Base-by-base conservation (phyloP, 2,113 vertebrate genomes). In the Salvator merianae region DNA sequence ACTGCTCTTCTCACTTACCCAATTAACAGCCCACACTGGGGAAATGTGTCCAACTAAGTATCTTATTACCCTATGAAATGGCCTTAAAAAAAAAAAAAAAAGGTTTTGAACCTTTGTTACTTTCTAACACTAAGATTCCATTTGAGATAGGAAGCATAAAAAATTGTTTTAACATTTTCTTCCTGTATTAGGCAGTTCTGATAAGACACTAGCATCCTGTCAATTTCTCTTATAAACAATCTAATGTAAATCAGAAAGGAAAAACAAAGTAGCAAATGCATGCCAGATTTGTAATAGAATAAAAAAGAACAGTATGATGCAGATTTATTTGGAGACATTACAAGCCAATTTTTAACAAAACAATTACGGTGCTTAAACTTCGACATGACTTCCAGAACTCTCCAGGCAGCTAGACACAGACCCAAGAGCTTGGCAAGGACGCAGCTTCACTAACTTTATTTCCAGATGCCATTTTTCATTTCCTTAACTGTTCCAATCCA, bases 51-150 rank as follows among this genome's bases (percentile, higher is more conserved):
- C 53, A 50, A 70, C 7, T 47, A 71, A 72, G 78, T n/a, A 70
- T 70, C 53, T 18, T 65, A 14, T 50, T 47, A 83, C 36, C 12
- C 66, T 34, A 50, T 16, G 0, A 73, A 38, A 24, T 28, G 24
- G 16, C 40, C 50, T 12, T 18, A 34, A 16, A 69, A 69, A 69
- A 26, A 20, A 72, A 63, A 62, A 62, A 79, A 79, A 36, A 28
- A 36, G 28, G 8, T 40, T 32, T 68, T 7, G 76, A 83, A 50
- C 68, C 80, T 84, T 73, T 73, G 32, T 38, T 34, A 3, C 24
- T 83, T 87, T 38, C 53, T 6, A 84, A 85, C 79, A 28, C 66
- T 71, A 84, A 26, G 53, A 66, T 53, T 38, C 74, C 9, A 79
- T 90, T 65, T 47, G 88, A 86, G 12, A 66, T 5, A 24, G 84